Evolutionary conservation across 1,140 invertebrate species (phyloP), one percentile per base, ranked within the genome.

Genomic region (Brachionus manjavacas): DNA sequence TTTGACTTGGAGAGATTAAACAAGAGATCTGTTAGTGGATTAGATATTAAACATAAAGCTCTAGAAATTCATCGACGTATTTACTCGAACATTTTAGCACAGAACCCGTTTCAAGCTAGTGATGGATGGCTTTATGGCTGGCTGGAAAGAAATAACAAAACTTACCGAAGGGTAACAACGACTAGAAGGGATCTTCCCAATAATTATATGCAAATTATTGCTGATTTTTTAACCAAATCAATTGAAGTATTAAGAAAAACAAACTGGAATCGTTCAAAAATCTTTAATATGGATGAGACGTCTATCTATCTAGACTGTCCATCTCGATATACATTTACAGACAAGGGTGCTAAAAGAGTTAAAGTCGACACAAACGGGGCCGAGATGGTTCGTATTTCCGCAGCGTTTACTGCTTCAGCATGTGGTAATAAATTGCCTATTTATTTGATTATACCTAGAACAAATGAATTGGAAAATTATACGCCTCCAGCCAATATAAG

Each of bases 181-280:
- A 64, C 55, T 64, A 20, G 55, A 25, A 64, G 55, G 23, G 55
- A 64, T 64, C 55, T 64, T 64, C 55, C 55, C 23, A 20, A 25
- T 64, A 64, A 64, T 64, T 64, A 23, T 64, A 9, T 64, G 16
- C 55, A 64, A 64, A 25, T 64, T 64, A 64, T 64, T 64, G 55
- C 55, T 64, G 55, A 64, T 64, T 64, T 64, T 64, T 64, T 64
- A 25, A 64, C 55, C 23, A 64, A 64, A 64, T 64, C 55, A 64
- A 64, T 64, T 23, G 55, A 64, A 64, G 23, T 25, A 64, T 64
- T 23, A 23, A 20, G 55, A 31, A 35, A 25, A 68, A 68, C 23
- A 31, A 68, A 68, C 25, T 68, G 16, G 16, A 28, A 25, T 28
- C 16, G 64, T 25, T 23, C 16, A 35, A 25, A 23, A 25, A 28